Base-by-base conservation (phyloP, 2,888 invertebrate species). In the Caenorhabditis sp. region DNA sequence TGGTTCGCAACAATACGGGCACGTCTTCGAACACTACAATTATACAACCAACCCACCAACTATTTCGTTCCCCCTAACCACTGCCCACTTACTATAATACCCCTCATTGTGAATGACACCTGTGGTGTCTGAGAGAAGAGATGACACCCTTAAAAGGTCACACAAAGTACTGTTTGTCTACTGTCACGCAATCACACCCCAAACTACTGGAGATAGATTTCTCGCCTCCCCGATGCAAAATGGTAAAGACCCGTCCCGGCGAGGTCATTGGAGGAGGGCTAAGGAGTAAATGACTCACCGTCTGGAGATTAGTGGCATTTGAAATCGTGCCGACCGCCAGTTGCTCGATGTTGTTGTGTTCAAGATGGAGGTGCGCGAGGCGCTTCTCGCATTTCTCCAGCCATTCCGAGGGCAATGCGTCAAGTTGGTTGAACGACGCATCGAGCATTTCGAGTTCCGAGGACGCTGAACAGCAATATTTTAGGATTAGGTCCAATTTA, bases 231-330 rank as follows among this genome's bases (percentile, higher is more conserved):
- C n/a, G n/a, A n/a, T n/a, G n/a, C n/a, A n/a, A n/a, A n/a, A n/a
- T n/a, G n/a, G n/a, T n/a, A n/a, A n/a, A n/a, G n/a, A n/a, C n/a
- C n/a, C n/a, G n/a, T n/a, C n/a, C n/a, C 2, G 35, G 15, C 35
- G 18, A 15, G 60, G 40, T 32, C 40, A 18, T 26, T 11, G 24
- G 13, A 35, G 53, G 26, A 13, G 18, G 47, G 24, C n/a, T n/a
- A 47, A 50, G 22, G 44, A 40, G 28, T 26, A 44, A 76, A 64
- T 9, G 22, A 86, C 89, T 77, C 60, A 89, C 89, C 85, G 85
- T 87, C 71, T 89, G 87, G 5, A 89, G 81, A 77, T 83, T 82
- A 18, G 86, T 87, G 11, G 87, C 83, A 80, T 89, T 89, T 50
- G 58, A 47, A 35, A 89, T 76, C 8, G 61, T 64, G 32, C 61